Base-by-base conservation (phyloP, 1,140 invertebrate species). In the Bombus ignitus region DNA sequence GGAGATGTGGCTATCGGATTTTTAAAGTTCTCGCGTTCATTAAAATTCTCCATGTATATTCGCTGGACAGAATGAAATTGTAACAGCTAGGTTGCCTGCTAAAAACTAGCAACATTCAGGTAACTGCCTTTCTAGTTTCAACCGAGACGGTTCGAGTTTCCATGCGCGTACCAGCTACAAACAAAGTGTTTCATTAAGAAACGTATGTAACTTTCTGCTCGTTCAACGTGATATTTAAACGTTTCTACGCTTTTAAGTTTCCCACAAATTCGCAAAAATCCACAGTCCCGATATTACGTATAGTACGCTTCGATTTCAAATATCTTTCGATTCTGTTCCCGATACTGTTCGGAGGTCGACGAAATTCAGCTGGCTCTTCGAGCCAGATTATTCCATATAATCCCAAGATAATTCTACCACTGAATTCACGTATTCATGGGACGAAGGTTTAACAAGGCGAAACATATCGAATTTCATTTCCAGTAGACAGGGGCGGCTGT, bases 121-220 rank as follows among this genome's bases (percentile, higher is more conserved):
- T 44, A 66, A 80, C 76, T 65, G 83, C 81, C 89, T 92, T 91
- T 92, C 88, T 91, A 91, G 90, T 68, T 71, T 53, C 65, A 76
- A 82, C 80, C 62, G 65, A 87, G 57, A 74, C 70, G 88, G 65
- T 81, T 92, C 86, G 81, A 76, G 80, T 91, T 92, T 92, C 85
- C 87, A 82, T 78, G 71, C 74, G 47, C 80, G 87, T 80, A 65
- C 35, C 75, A 47, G 62, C 42, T 66, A 65, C 70, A 53, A 87
- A 81, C 68, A 73, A 89, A 89, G 79, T 82, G 81, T 90, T 92
- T 89, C 87, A 88, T 85, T 85, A 89, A 75, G 32, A 73, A 83
- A 72, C 35, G 65, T 73, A 66, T 18, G n/a, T 77, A 53, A 76
- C 47, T 28, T 75, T 82, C 71, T 47, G 71, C 0, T 44, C 13